Conservation (phyloP, 2,797 vertebrate genomes). For the Lithobates pipiens region DNA sequence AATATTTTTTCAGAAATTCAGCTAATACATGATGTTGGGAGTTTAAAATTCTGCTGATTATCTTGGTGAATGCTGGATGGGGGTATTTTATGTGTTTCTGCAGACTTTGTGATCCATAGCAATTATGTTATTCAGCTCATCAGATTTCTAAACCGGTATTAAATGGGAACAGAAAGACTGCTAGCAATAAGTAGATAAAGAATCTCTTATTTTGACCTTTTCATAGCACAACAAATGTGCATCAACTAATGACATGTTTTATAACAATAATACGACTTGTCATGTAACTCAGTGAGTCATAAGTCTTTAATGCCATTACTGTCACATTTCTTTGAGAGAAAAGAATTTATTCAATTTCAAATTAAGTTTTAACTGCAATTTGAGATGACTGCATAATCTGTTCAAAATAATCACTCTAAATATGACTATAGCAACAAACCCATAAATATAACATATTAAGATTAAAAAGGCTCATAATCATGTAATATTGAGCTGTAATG, state of each 20-base stretch:
- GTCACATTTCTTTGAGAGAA: constrained; percentile 30
- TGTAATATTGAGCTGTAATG: constrained; percentile 52
- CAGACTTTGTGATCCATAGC: background rate
- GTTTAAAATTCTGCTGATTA: background rate
- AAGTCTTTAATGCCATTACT: constrained; percentile 44
- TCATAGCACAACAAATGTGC: constrained; percentile 13
- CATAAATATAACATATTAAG: background rate
- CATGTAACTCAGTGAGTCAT: constrained; percentile 43
- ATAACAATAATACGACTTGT: constrained; percentile 49
- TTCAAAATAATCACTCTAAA: constrained; percentile 22
- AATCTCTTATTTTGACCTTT: constrained; percentile 45
- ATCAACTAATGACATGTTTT: constrained; percentile 53
- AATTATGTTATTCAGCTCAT: constrained; percentile 4
- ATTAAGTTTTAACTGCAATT: constrained; percentile 20
- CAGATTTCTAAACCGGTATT: constrained; percentile 1
- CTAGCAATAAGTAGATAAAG: background rate
- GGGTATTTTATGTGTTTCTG: background rate
- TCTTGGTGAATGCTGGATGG: background rate
- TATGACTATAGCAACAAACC: background rate
- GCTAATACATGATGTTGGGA: background rate
- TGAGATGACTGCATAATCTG: constrained; percentile 25
- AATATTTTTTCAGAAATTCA: background rate
- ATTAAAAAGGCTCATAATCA: background rate
- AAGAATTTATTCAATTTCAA: constrained; percentile 7
- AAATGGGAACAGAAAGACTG: background rate